phyloP scores from a whole-genome alignment of 53 echinoderm and acorn worm species.

The Apostichopus leukothele region DNA sequence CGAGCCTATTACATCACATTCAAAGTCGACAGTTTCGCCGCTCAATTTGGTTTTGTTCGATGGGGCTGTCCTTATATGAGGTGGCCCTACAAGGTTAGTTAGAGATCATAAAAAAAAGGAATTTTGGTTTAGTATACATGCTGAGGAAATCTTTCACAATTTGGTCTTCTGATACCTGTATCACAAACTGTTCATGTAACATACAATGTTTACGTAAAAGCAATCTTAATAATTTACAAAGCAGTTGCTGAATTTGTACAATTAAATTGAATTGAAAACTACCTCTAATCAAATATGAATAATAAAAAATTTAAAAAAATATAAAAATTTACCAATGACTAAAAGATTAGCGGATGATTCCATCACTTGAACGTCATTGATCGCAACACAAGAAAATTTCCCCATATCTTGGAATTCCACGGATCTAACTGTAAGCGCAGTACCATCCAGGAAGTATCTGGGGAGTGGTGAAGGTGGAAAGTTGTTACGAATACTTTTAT shows the following conservation, averaged over 20 bases:
- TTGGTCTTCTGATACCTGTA: no score
- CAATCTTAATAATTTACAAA: no score
- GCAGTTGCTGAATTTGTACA: no score
- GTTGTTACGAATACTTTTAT: no score
- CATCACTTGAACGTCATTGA: conserved; percentile 66
- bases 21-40: conserved; percentile 68
- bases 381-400: conserved; percentile 76
- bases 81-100: conserved; percentile 61
- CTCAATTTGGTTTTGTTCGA: conserved; percentile 62
- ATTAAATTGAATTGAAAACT: no score
- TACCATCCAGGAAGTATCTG: conserved; percentile 31
- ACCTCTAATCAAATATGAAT: no score
- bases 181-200: no score
- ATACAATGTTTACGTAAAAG: no score
- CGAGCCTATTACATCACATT: conserved; percentile 80
- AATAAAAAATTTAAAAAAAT: no score
- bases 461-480: neutral
- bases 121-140: no score
- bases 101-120: no score
- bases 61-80: conserved; percentile 61
- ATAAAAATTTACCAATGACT: conserved; percentile 68
- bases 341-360: conserved; percentile 49
- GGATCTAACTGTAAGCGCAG: conserved; percentile 48
- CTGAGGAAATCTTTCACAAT: no score
- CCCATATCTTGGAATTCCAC: conserved; percentile 74